Conservation (phyloP, 2,113 vertebrate genomes). For the Poeciliopsis retropinna region DNA sequence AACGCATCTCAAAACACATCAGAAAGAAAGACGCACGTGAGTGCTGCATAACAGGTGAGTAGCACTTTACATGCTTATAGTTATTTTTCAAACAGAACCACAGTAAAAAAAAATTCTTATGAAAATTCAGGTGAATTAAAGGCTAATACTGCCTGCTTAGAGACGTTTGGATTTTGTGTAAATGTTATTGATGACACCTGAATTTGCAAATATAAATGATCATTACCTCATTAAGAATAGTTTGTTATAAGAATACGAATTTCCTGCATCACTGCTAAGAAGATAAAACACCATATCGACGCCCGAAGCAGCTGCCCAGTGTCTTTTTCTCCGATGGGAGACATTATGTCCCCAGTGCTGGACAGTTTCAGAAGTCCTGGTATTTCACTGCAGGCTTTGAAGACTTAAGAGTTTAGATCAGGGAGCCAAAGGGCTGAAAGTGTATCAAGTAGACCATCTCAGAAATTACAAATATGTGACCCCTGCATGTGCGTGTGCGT, state of each 20-base stretch:
- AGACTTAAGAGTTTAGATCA: constrained; percentile 51
- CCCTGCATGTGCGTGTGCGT: constrained; percentile 25
- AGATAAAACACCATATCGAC: constrained; percentile 36
- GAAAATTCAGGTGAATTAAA: no score
- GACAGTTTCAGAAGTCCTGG: constrained; percentile 55
- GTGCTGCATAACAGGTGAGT: background rate
- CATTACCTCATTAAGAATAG: background rate
- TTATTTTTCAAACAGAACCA: no score
- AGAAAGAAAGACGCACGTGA: background rate
- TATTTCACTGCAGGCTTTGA: constrained; percentile 25
- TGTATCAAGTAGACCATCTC: constrained; percentile 34
- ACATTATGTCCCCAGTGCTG: constrained; percentile 54
- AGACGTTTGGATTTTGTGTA: background rate
- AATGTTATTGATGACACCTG: background rate
- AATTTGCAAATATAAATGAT: background rate
- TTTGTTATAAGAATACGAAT: background rate
- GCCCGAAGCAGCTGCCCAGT: constrained; percentile 31
- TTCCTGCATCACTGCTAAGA: constrained; percentile 21
- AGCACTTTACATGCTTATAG: no score
- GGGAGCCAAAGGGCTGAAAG: constrained; percentile 45
- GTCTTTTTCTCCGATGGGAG: constrained; percentile 38
- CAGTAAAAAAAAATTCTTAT: no score
- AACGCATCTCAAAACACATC: background rate
- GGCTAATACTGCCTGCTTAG: no score
- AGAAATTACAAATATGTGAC: constrained; percentile 66